A percentile compares a stretch with the other conserved stretches of the same genome.
Evolutionary conservation across 2,797 vertebrate genomes (phyloP).

Genomic region (Enteromius paludinosus): DNA sequence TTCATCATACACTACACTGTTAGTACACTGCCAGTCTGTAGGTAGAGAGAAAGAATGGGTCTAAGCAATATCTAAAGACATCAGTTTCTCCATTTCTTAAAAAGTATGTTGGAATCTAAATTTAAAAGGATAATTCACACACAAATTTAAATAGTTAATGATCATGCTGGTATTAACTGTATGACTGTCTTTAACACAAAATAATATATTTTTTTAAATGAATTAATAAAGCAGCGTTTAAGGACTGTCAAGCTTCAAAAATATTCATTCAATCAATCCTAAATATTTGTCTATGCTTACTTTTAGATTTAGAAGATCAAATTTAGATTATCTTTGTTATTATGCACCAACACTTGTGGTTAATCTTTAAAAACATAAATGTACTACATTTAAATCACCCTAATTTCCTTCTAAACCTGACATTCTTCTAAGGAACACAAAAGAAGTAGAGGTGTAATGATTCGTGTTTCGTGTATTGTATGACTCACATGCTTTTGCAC

Average conservation of each 20-base stretch:
- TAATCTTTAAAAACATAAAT: background rate
- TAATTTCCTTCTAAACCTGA: background rate
- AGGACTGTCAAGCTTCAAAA: background rate
- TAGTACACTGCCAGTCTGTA: conserved; percentile 38
- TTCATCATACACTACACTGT: conserved; percentile 41
- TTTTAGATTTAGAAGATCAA: background rate
- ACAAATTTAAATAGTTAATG: background rate
- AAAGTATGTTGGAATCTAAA: background rate
- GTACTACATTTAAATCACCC: background rate
- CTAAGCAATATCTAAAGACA: background rate
- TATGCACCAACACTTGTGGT: background rate
- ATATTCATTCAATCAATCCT: background rate
- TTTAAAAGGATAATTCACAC: background rate
- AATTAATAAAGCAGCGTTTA: background rate
- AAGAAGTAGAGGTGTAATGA: background rate
- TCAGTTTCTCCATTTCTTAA: background rate
- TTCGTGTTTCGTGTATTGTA: no score
- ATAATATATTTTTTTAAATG: no score
- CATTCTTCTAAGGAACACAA: background rate
- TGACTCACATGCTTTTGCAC: no score
- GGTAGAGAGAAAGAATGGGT: conserved; percentile 20
- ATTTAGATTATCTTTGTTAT: background rate
- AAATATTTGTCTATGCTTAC: background rate
- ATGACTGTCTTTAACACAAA: background rate
- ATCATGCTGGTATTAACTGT: background rate